phyloP scores from a whole-genome alignment of 2,113 vertebrate species.

The Regulus satrapa region DNA sequence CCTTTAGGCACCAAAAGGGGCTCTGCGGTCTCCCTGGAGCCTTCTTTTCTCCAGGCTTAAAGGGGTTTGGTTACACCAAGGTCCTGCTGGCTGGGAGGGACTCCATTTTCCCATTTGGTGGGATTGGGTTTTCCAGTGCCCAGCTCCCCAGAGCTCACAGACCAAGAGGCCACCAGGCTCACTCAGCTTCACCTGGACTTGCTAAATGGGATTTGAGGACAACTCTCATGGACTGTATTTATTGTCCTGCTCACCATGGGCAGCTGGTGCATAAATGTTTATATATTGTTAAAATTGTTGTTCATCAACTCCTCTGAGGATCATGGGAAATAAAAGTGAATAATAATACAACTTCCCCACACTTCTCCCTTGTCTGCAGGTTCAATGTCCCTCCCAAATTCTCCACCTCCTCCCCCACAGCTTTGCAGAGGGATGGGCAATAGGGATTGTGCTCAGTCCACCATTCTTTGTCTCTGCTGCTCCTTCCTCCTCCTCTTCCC shows the following conservation, averaged over 20 bases:
- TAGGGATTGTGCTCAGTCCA: neutral
- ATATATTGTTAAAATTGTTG: neutral
- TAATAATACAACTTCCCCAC: neutral
- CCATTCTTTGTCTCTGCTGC: neutral
- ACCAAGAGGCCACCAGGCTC: neutral
- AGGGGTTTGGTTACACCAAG: neutral
- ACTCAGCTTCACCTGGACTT: neutral
- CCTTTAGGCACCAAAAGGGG: neutral
- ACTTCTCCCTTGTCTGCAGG: neutral
- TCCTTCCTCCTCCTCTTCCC: neutral
- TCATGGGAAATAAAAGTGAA: neutral
- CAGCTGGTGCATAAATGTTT: neutral
- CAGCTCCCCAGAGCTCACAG: neutral
- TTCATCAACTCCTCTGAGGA: neutral
- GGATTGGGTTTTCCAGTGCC: neutral
- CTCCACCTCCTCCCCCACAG: neutral
- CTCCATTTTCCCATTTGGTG: neutral
- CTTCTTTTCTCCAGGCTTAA: neutral
- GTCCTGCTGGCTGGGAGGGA: neutral
- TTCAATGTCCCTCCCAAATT: neutral
- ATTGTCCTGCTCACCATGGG: neutral
- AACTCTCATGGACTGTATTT: rapidly evolving
- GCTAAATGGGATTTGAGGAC: neutral
- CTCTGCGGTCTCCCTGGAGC: neutral
- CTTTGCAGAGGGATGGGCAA: neutral